phyloP scores from a whole-genome alignment of 1,140 invertebrate genomes.

The Drosophila kepulauana region DNA sequence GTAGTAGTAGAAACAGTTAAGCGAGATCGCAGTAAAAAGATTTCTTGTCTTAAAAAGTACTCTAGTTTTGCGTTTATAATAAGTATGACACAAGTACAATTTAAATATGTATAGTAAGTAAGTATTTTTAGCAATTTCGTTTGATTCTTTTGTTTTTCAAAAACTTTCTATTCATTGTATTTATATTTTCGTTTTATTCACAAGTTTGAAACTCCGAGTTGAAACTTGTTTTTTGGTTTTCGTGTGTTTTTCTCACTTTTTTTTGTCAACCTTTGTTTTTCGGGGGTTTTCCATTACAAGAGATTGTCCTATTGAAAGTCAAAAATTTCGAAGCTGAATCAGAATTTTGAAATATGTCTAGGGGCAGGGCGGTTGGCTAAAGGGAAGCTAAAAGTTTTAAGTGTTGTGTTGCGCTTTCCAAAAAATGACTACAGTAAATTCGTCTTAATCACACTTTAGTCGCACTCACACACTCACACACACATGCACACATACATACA shows the following conservation, averaged over 20 bases:
- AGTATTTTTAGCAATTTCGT: conserved; percentile 38
- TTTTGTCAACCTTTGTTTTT: conserved; percentile 54
- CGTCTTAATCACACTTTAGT: conserved; percentile 79
- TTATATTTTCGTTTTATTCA: conserved; percentile 2
- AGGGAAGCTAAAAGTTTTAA: conserved; percentile 24
- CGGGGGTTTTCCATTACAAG: conserved; percentile 57
- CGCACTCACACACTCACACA: conserved; percentile 42
- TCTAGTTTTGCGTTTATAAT: conserved; percentile 46
- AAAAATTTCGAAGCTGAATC: conserved; percentile 34
- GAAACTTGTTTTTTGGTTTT: conserved; percentile 10
- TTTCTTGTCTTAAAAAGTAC: conserved; percentile 46
- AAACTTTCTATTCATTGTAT: conserved; percentile 20
- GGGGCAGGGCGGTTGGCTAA: background rate
- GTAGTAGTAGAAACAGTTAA: conserved; percentile 40
- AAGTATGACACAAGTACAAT: conserved; percentile 44
- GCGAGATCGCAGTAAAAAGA: conserved; percentile 36
- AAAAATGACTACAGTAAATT: conserved; percentile 77
- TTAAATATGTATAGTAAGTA: conserved; percentile 45
- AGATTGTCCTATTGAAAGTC: conserved; percentile 77
- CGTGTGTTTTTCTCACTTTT: conserved; percentile 26
- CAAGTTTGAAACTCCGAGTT: conserved; percentile 76
- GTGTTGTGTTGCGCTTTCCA: conserved; percentile 54
- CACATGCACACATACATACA: conserved; percentile 14
- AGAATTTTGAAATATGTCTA: background rate
- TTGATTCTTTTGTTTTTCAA: conserved; percentile 31